Percentiles rank a stretch among this genome's conserved stretches.
phyloP scores from a whole-genome alignment of 2,797 vertebrate species.

The Zenarchopterus dispar region DNA sequence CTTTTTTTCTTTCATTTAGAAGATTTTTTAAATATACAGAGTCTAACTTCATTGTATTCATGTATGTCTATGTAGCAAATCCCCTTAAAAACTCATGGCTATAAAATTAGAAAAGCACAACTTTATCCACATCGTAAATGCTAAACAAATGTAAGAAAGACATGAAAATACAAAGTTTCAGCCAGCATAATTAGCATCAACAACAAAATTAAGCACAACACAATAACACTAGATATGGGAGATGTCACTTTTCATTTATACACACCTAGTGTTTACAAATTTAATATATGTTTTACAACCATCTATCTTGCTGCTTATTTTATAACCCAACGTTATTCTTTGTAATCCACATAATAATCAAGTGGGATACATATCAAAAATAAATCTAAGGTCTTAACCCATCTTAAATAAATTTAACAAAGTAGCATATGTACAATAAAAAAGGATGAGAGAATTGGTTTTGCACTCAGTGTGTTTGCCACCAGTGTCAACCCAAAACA shows the following conservation, averaged over 20 bases:
- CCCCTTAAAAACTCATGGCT: slow-evolving; percentile 36
- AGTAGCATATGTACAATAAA: not conserved
- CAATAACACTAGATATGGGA: too few species aligned
- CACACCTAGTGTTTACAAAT: too few species aligned
- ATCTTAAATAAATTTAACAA: slow-evolving; percentile 17
- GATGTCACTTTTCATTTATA: too few species aligned
- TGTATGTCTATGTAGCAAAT: slow-evolving; percentile 51
- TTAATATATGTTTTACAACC: not conserved
- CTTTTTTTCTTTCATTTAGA: slow-evolving; percentile 46
- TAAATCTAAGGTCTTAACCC: not conserved
- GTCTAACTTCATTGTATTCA: slow-evolving; percentile 58
- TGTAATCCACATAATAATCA: not conserved
- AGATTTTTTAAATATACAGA: slow-evolving; percentile 69
- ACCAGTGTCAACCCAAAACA: slow-evolving; percentile 1
- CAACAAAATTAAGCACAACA: too few species aligned
- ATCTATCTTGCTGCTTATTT: not conserved
- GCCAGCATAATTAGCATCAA: too few species aligned
- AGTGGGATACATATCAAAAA: not conserved
- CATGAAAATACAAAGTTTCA: too few species aligned
- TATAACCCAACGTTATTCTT: not conserved
- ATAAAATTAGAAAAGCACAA: too few species aligned
- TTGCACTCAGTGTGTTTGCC: slow-evolving; percentile 10
- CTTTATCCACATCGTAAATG: too few species aligned
- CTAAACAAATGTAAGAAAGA: too few species aligned
- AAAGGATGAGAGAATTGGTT: not conserved